These are phyloP conservation scores for Macrophya alboannulata DNA, from an alignment of 2,888 invertebrate genomes.

Conservation along the genomic window DNA sequence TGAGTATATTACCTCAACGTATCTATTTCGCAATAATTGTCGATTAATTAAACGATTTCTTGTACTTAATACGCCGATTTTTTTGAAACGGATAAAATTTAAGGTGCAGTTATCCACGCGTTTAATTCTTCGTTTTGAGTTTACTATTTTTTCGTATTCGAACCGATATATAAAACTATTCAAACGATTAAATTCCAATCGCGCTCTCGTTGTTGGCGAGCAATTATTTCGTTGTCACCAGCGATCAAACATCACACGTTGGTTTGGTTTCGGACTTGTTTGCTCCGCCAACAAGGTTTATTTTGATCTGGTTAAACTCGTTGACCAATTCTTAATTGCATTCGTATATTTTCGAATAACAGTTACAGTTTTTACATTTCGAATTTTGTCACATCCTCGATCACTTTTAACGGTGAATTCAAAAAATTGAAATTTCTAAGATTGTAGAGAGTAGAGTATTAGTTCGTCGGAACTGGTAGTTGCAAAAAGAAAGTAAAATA, in stretches of 20 bases:
- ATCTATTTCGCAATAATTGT: conserved; percentile 15
- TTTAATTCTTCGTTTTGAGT: conserved; percentile 26
- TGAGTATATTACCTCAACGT: conserved; percentile 76
- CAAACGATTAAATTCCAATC: not conserved
- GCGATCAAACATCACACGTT: conserved; percentile 31
- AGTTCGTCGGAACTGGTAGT: not conserved
- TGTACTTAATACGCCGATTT: not conserved
- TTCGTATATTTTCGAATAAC: not conserved
- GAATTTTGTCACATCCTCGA: no score
- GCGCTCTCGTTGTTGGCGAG: not conserved
- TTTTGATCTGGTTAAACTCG: conserved; percentile 37
- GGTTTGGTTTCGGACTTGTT: conserved; percentile 23
- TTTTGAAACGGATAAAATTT: not conserved
- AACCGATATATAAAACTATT: not conserved
- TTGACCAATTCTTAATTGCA: conserved; percentile 10
- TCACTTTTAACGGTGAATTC: not conserved
- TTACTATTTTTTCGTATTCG: not conserved
- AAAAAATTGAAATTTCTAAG: not conserved
- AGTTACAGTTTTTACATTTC: not conserved
- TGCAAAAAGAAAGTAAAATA: not conserved
- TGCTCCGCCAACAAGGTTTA: conserved; percentile 45
- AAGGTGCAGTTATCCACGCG: not conserved
- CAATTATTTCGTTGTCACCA: conserved; percentile 18
- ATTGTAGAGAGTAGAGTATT: not conserved
- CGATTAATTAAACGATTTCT: not conserved